Base-by-base conservation (phyloP, 2,113 vertebrate species). In the Egretta garzetta region DNA sequence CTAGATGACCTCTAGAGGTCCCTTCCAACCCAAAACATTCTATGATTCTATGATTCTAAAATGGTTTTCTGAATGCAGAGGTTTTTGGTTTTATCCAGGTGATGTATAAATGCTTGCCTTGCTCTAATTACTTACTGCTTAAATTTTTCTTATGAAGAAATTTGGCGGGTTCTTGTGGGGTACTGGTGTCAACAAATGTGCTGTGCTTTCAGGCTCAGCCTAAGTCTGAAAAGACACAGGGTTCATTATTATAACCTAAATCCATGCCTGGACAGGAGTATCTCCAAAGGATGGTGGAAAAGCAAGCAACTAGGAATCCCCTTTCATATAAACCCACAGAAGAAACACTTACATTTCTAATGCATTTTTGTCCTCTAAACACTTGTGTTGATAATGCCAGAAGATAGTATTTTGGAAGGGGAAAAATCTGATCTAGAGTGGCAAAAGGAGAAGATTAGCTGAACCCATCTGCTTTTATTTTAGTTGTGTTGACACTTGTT, bases 381-480 rank as follows among this genome's bases (percentile, higher is more conserved):
- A 17, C 63, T 11, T 11, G 0, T 5, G 8, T 50, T 59, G 32
- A 39, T 81, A 63, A 86, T 63, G 28, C 14, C 68, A 85, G 49
- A 60, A 64, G 19, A 63, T 11, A 55, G 5, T 66, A 66, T 59
- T 76, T 84, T 59, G 64, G 74, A 86, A 66, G 15, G 27, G 27
- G n/a, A 74, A 53, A 84, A 59, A 55, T 43, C 28, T 89, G 35
- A 60, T 76, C 9, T 1, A 41, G 15, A 53, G 5, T 58, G 14
- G n/a, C 21, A 39, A 82, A 86, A 82, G 74, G 27, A 83, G 62
- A 49, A 58, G 41, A 59, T 94, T 70, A 84, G 43, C 80, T 86
- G 85, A 63, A 92, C 56, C 74, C 75, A 59, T 86, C 71, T 90
- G 81, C 1, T 72, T 96, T 79, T 81, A 43, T 67, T 90, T 94